Evolutionary conservation across 2,888 invertebrate genomes (phyloP), one percentile per base, ranked within the genome.

Genomic region (Chaetogeoica ovagalla): DNA sequence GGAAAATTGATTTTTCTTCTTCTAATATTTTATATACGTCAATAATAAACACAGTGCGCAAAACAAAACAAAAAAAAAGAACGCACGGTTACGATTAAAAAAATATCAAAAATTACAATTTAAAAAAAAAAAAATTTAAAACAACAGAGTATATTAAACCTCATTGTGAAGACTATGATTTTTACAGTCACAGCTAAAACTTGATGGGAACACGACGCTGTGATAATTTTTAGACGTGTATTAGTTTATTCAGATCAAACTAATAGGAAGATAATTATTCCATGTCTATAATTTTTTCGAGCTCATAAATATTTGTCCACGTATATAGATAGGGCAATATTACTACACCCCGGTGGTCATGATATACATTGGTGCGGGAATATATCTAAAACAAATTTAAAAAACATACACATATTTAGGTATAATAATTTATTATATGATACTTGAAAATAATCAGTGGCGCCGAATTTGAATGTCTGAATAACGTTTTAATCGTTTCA

Each of bases 301-400:
- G 55, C 9, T 76, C 75, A n/a, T 76, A 76, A 75, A 30, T 66
- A 59, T 68, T n/a, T 59, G 57, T 76, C 66, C 75, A 15, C 59
- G 68, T 48, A 66, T 75, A 66, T 48, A 30, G 21, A 3, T 48
- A 48, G 8, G 11, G 3, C 11, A 48, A 9, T 68, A 43, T 57
- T 30, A 57, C 59, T 68, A 48, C 30, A 76, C 66, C 66, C 57
- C 59, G 59, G 57, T 75, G 59, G 57, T 75, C 57, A 43, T 59
- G 66, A 75, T 23, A 66, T 57, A 68, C 75, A 59, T 59, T 68
- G 66, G 21, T 43, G 30, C 55, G 66, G 59, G 57, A 66, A 39
- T 65, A 68, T 48, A 76, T 76, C 75, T 76, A 76, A 68, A 76
- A 76, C 75, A 76, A 76, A 76, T 76, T 76, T 75, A 66, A 73